Evolutionary conservation across 2,888 invertebrate species (phyloP).

Genomic region (Thysanoteuthis rhombus): DNA sequence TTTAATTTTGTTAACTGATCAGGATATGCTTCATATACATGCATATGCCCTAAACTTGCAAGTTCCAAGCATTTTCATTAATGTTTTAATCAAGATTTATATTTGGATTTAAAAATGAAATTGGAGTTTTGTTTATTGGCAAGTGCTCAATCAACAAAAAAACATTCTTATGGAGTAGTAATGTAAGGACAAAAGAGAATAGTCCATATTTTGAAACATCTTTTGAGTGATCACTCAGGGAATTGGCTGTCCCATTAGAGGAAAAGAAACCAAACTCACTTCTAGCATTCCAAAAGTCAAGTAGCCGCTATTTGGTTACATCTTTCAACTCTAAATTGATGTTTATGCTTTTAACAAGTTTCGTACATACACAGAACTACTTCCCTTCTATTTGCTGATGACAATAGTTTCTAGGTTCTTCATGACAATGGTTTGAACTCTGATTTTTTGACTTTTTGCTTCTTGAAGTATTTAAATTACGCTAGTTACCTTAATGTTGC

Average conservation of each 20-base stretch:
- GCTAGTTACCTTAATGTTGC: conserved; percentile 12
- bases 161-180: neutral
- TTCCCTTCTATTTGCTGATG: conserved; percentile 30
- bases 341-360: conserved; percentile 27
- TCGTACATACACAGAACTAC: conserved; percentile 24
- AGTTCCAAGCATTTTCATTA: conserved; percentile 17
- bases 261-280: conserved; percentile 15
- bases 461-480: conserved; percentile 28
- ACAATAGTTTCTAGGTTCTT: conserved; percentile 26
- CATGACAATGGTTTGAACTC: conserved; percentile 21
- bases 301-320: neutral
- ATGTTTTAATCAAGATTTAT: conserved; percentile 25
- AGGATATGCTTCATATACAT: neutral
- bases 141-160: neutral
- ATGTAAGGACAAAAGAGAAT: conserved; percentile 15
- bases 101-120: conserved; percentile 21
- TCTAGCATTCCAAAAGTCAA: conserved; percentile 26
- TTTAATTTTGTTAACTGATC: neutral
- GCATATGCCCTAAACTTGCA: neutral
- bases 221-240: conserved; percentile 29
- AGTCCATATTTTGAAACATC: conserved; percentile 18
- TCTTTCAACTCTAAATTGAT: neutral
- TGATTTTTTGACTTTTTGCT: conserved; percentile 26
- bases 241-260: conserved; percentile 24
- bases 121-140: neutral